Conservation (phyloP, 2,113 vertebrate species). For the Grantiella picta region DNA sequence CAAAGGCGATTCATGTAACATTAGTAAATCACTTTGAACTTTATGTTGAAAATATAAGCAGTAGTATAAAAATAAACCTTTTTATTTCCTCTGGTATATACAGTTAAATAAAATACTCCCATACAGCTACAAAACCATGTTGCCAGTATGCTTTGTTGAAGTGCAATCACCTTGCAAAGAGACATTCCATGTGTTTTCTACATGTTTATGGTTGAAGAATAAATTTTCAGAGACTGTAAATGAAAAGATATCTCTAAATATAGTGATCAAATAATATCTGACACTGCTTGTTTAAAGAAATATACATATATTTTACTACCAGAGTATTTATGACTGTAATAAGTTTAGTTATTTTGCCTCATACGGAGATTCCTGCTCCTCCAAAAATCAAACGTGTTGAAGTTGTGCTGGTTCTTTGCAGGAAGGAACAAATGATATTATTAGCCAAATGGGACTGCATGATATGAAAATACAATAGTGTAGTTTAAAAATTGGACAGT, state of each 20-base stretch:
- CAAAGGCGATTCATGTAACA: conserved; percentile 60
- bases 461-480: not conserved
- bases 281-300: conserved; percentile 56
- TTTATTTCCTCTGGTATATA: conserved; percentile 65
- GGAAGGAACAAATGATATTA: conserved; percentile 3
- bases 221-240: conserved; percentile 62
- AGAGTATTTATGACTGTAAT: conserved; percentile 53
- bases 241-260: conserved; percentile 47
- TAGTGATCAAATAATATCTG: conserved; percentile 56
- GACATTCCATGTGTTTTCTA: conserved; percentile 13
- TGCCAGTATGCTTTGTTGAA: conserved; percentile 45
- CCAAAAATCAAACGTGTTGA: conserved; percentile 2
- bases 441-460: not conserved
- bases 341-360: conserved; percentile 45
- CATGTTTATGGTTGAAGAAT: conserved; percentile 50
- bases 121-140: conserved; percentile 31
- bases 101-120: conserved; percentile 61
- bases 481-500: conserved; percentile 6
- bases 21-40: conserved; percentile 65
- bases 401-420: not conserved
- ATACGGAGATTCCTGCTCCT: conserved; percentile 7
- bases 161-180: conserved; percentile 44
- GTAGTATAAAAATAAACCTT: conserved; percentile 61
- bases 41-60: conserved; percentile 60
- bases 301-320: conserved; percentile 43